A percentile compares a stretch with the other conserved stretches of the same genome.
Evolutionary conservation across 35 echinoderm and acorn worm species (phyloP).

Genomic region (Ophioderma brevispina): DNA sequence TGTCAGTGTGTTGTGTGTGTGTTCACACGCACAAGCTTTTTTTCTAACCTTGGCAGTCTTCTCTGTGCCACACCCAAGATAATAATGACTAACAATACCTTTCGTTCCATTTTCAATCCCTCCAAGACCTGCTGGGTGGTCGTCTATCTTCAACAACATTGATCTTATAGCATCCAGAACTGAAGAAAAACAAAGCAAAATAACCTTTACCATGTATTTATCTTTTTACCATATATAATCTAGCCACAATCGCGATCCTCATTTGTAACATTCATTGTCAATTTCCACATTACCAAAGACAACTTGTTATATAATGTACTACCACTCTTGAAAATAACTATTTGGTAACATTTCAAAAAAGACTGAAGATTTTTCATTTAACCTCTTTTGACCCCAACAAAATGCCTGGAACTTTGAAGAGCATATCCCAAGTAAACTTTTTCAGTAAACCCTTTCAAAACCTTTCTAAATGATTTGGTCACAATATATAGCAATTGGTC

Average conservation of each 20-base stretch:
- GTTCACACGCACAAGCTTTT: too few relatives aligned
- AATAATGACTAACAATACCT: too few relatives aligned
- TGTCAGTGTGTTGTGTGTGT: too few relatives aligned
- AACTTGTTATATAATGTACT: background rate
- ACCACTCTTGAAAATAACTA: background rate
- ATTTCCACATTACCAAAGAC: background rate
- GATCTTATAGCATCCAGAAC: constrained; percentile 88
- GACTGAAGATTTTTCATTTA: background rate
- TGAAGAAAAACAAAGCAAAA: constrained; percentile 24
- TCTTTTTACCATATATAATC: background rate
- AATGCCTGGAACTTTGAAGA: too few relatives aligned
- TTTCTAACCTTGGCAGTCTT: too few relatives aligned
- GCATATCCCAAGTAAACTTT: too few relatives aligned
- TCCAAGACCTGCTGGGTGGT: constrained; percentile 96
- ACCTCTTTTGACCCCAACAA: too few relatives aligned
- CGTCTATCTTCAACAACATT: constrained; percentile 91
- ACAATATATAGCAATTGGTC: too few relatives aligned
- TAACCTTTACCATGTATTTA: too few relatives aligned
- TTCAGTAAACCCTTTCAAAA: too few relatives aligned
- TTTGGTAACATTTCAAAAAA: background rate
- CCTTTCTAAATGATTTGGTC: too few relatives aligned
- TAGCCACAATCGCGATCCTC: background rate
- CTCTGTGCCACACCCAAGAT: too few relatives aligned
- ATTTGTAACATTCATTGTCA: background rate
- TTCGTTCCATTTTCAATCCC: constrained; percentile 93